phyloP scores from a whole-genome alignment of 2,888 invertebrate genomes.

The Chironomus tentans region DNA sequence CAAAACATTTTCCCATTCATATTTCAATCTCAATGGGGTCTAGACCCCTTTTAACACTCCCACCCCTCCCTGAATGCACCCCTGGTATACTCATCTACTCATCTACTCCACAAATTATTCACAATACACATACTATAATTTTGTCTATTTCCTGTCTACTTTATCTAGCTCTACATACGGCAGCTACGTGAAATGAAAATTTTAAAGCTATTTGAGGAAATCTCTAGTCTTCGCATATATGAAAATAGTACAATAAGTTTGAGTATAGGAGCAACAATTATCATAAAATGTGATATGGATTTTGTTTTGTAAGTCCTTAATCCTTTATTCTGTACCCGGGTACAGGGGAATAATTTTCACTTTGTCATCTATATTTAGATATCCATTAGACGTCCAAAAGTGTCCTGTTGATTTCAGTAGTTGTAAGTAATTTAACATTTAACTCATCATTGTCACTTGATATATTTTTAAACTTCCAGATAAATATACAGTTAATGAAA shows the following conservation, averaged over 20 bases:
- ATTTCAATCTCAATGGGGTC: too few relatives aligned
- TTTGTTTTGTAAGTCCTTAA: constrained; percentile 45
- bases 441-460: constrained; percentile 31
- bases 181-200: constrained; percentile 54
- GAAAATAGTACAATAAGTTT: constrained; percentile 53
- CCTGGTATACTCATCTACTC: too few relatives aligned
- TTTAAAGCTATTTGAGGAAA: constrained; percentile 52
- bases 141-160: too few relatives aligned
- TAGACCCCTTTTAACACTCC: too few relatives aligned
- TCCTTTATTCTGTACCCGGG: too few relatives aligned
- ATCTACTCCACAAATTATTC: too few relatives aligned
- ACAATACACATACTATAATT: too few relatives aligned
- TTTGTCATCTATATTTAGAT: constrained; percentile 33
- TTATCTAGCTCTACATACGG: constrained; percentile 46
- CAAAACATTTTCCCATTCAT: too few relatives aligned
- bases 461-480: constrained; percentile 38
- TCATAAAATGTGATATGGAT: constrained; percentile 58
- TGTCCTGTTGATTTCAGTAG: constrained; percentile 56
- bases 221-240: constrained; percentile 52
- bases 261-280: constrained; percentile 56
- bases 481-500: constrained; percentile 51
- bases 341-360: too few relatives aligned
- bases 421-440: constrained; percentile 44
- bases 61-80: too few relatives aligned
- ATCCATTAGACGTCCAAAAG: constrained; percentile 54